Evolutionary conservation across 2,888 invertebrate species (phyloP).

Genomic region (Conops quadrifasciatus): DNA sequence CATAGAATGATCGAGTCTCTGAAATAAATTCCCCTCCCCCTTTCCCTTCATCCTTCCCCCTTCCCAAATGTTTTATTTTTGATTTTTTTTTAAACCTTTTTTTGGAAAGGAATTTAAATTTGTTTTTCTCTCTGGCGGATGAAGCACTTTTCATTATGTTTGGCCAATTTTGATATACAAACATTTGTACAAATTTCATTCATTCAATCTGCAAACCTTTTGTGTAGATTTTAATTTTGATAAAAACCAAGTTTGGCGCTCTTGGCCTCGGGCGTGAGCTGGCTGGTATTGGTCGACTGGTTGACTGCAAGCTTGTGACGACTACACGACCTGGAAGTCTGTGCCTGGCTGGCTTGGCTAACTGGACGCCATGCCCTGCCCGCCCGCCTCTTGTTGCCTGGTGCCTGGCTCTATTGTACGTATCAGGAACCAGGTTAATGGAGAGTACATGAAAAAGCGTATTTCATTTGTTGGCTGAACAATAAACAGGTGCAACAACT

Average conservation of each 20-base stretch:
- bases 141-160: background rate
- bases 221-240: constrained; percentile 33
- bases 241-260: constrained; percentile 6
- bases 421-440: background rate
- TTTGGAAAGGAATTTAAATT: background rate
- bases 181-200: background rate
- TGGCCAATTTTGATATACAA: constrained; percentile 1
- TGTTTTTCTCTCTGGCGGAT: background rate
- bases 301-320: background rate
- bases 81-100: background rate
- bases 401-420: background rate
- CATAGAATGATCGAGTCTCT: background rate
- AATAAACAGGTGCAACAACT: constrained; percentile 30
- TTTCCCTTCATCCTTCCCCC: background rate
- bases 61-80: background rate
- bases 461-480: constrained; percentile 24
- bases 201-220: constrained; percentile 5
- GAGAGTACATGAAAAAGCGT: background rate
- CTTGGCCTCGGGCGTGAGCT: background rate
- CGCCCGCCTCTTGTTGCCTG: background rate
- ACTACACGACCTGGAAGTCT: too few species aligned
- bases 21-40: background rate
- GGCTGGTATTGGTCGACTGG: background rate
- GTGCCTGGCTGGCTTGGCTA: too few species aligned
- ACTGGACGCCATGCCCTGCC: too few species aligned